Evolutionary conservation across 2,888 invertebrate genomes (phyloP).

Genomic region (Drosophila aldrichi): DNA sequence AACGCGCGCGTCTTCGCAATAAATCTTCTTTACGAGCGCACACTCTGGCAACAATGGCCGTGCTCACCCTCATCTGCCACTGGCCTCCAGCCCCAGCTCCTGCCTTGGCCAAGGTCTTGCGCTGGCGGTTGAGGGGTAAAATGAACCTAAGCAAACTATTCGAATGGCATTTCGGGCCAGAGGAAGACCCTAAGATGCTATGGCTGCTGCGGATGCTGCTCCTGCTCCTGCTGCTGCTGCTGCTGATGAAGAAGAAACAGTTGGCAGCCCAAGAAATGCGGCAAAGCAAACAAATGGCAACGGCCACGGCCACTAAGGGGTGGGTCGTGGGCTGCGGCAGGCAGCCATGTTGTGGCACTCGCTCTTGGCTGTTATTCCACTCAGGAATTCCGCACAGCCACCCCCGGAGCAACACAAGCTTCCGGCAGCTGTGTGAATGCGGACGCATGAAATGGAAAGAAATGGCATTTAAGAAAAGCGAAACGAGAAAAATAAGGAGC

Average conservation of each 20-base stretch:
- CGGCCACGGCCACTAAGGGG: conserved; percentile 58
- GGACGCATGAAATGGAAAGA: conserved; percentile 76
- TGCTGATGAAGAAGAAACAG: conserved; percentile 64
- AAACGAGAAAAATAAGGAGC: conserved; percentile 80
- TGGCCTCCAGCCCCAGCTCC: conserved; percentile 15
- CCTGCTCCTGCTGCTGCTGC: conserved; percentile 18
- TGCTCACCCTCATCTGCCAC: conserved; percentile 52
- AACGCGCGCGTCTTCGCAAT: conserved; percentile 84
- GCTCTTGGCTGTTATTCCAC: conserved; percentile 60
- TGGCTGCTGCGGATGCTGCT: conserved; percentile 29
- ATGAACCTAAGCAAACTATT: conserved; percentile 84
- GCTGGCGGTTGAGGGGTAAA: conserved; percentile 57
- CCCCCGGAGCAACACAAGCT: conserved; percentile 57
- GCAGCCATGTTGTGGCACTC: conserved; percentile 62
- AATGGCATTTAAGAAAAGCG: conserved; percentile 80
- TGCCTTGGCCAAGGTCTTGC: conserved; percentile 32
- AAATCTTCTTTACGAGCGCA: conserved; percentile 85
- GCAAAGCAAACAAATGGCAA: conserved; percentile 77
- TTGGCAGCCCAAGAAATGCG: conserved; percentile 68
- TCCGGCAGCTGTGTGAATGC: conserved; percentile 77
- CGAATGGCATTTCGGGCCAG: conserved; percentile 75
- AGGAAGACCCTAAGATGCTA: conserved; percentile 63
- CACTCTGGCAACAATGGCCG: conserved; percentile 84
- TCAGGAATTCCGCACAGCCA: conserved; percentile 76
- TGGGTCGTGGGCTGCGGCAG: conserved; percentile 49